Evolutionary conservation across 2,888 invertebrate genomes (phyloP), one percentile per base, ranked within the genome.

Genomic region (Melipona beecheii): DNA sequence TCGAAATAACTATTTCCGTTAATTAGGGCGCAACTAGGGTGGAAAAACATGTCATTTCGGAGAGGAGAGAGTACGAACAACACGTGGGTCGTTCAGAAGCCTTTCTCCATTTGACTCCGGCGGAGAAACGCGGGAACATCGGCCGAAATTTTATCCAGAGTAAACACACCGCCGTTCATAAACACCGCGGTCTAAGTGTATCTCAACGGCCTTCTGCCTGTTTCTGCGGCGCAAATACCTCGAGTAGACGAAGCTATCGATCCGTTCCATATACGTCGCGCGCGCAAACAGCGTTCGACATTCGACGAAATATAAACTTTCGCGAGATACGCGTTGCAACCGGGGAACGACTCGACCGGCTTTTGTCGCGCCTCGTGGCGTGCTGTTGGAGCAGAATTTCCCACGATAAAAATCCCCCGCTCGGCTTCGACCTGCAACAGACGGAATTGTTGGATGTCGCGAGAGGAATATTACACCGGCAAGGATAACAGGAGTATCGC

Each of bases 261-360:
- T 71, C 24, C 71, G n/a, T 58, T 56, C 58, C n/a, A 36, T 24
- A 31, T 66, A 49, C 17, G 17, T 60, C n/a, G 36, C 9, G 27
- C 68, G 68, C 5, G 68, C 50, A 68, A 68, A 68, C 27, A 68
- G 11, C 17, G 2, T 52, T 68, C 13, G 68, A 68, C 68, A n/a
- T 65, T 43, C n/a, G 65, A 43, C n/a, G 43, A 65, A 43, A 36
- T 52, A 68, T 19, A 15, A 15, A 19, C 24, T 9, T 68, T 50
- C 50, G 9, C 27, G 27, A 27, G 27, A 27, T 68, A 50, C 24
- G 43, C 9, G 19, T 27, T 19, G 68, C 9, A 31, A 31, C 31
- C 4, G 13, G 9, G 21, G 19, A 19, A 17, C 43, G 17, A 66
- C 21, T 11, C 2, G 17, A 19, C 4, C 31, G 27, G 27, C n/a